A percentile compares a stretch with the other conserved stretches of the same genome.
These are phyloP conservation scores for Salvator merianae DNA, from an alignment of 2,113 vertebrate genomes.

Conservation along the genomic window DNA sequence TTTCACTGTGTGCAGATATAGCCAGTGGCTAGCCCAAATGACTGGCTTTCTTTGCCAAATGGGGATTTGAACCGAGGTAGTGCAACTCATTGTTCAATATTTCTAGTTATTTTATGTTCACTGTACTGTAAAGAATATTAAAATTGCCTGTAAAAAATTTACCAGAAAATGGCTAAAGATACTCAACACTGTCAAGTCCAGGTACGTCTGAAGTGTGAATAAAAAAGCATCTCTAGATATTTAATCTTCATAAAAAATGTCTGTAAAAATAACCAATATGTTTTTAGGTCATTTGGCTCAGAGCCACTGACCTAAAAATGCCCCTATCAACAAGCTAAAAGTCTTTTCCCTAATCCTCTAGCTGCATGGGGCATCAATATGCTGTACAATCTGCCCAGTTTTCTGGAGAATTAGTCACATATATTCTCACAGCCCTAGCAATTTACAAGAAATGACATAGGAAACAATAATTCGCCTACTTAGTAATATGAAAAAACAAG, in stretches of 20 bases:
- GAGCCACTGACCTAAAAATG: background rate
- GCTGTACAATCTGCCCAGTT: background rate
- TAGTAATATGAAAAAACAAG: slow-evolving; percentile 5
- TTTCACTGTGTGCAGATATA: too few species aligned
- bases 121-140: too few species aligned
- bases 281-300: slow-evolving; percentile 1
- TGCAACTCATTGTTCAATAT: too few species aligned
- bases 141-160: background rate
- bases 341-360: background rate
- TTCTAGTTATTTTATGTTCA: background rate
- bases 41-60: too few species aligned
- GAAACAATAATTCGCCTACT: background rate
- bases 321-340: background rate
- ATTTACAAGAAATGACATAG: background rate
- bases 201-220: background rate
- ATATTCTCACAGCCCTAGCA: background rate
- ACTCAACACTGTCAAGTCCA: background rate
- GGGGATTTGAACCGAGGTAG: too few species aligned
- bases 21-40: too few species aligned
- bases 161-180: background rate
- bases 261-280: background rate
- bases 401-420: background rate
- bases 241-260: background rate
- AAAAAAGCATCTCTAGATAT: background rate
- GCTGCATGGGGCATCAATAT: background rate